phyloP scores from a whole-genome alignment of 1,140 invertebrate genomes.

The Drosophila yakuba region DNA sequence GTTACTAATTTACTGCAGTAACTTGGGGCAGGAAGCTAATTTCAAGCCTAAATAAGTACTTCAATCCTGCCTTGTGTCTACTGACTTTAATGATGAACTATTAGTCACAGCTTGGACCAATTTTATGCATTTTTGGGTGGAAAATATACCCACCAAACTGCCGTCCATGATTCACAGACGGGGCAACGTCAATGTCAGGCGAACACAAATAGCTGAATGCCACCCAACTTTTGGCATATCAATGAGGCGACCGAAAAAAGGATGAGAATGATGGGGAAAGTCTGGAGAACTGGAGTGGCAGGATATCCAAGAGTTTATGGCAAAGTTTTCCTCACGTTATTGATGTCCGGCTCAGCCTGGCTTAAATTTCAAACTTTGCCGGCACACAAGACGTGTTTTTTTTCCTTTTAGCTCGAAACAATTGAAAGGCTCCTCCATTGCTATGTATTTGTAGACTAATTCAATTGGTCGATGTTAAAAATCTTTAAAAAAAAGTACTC shows the following conservation, averaged over 20 bases:
- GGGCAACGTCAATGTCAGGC: conserved; percentile 18
- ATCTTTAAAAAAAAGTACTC: conserved; percentile 26
- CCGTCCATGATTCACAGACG: conserved; percentile 18
- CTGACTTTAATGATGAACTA: conserved; percentile 21
- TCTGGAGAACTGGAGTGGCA: conserved; percentile 11
- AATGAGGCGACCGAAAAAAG: conserved; percentile 31
- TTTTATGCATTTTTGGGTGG: conserved; percentile 13
- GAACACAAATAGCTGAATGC: conserved; percentile 19
- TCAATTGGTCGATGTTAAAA: conserved; percentile 46
- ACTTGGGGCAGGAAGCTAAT: no score
- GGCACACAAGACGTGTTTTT: conserved; percentile 17
- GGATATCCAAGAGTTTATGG: conserved; percentile 32
- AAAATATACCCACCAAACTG: conserved; percentile 17
- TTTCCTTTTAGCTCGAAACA: conserved; percentile 3
- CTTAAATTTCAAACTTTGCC: conserved; percentile 43
- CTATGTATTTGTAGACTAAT: conserved; percentile 48
- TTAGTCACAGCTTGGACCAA: conserved; percentile 15
- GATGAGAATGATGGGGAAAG: background rate
- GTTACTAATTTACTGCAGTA: no score
- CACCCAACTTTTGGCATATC: conserved; percentile 53
- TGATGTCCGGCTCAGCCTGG: conserved; percentile 41
- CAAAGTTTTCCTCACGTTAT: conserved; percentile 67
- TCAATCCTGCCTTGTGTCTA: background rate
- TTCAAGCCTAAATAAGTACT: background rate
- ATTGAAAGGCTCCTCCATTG: conserved; percentile 54